Evolutionary conservation across 2,797 vertebrate species (phyloP).

Genomic region (Molossus alvarezi): DNA sequence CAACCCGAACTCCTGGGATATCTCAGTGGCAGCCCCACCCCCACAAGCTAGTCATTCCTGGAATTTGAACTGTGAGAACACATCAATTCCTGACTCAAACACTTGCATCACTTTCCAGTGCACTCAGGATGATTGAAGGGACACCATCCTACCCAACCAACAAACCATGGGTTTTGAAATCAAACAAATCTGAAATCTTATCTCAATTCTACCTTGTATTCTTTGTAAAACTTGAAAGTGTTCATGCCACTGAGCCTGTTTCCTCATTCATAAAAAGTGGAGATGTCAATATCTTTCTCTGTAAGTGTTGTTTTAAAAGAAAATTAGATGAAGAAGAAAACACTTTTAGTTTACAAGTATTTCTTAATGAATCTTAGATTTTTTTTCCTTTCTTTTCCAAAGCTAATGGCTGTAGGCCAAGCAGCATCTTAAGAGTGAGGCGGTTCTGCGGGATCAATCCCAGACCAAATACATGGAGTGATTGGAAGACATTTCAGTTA

Average conservation of each 20-base stretch:
- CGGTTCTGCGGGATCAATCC: not conserved
- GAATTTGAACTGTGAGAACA: constrained; percentile 35
- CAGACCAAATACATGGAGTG: not conserved
- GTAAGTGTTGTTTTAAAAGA: not conserved
- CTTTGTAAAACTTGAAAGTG: constrained; percentile 15
- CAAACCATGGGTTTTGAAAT: not conserved
- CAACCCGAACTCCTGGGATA: not conserved
- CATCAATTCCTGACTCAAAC: not conserved
- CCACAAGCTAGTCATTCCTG: not conserved
- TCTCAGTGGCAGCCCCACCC: not conserved
- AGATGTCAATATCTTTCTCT: not conserved
- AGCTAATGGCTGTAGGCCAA: not conserved
- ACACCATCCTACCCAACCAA: not conserved
- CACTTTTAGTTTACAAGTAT: not conserved
- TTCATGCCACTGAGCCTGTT: not conserved
- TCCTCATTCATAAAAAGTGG: not conserved
- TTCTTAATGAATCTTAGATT: constrained; percentile 49
- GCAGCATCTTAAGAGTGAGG: not conserved
- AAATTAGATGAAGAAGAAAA: not conserved
- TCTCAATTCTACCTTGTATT: not conserved
- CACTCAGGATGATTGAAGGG: not conserved
- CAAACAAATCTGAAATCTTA: not conserved
- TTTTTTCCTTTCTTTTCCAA: constrained; percentile 3
- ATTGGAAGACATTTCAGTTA: not conserved
- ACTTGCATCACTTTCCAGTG: constrained; percentile 42